Percentiles rank a stretch among this genome's conserved stretches.
phyloP scores from a whole-genome alignment of 1,140 invertebrate species.

The Halictus rubicundus region DNA sequence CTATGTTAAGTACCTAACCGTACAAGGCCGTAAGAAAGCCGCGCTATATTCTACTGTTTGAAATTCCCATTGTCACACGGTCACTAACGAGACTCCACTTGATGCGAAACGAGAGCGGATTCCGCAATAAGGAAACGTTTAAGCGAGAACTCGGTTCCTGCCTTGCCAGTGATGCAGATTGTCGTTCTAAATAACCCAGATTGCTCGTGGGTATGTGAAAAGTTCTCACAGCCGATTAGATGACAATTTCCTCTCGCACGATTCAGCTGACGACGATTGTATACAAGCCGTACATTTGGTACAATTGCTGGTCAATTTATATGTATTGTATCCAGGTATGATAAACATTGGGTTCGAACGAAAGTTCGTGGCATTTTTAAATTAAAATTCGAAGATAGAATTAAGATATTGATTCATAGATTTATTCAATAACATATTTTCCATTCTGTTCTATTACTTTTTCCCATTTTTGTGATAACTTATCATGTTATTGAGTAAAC shows the following conservation, averaged over 20 bases:
- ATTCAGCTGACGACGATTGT: not conserved
- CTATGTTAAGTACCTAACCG: too few species aligned
- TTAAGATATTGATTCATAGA: too few species aligned
- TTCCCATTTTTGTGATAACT: too few species aligned
- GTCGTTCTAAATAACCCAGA: constrained; percentile 67
- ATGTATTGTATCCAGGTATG: too few species aligned
- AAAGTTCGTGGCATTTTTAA: too few species aligned
- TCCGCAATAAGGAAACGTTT: constrained; percentile 68
- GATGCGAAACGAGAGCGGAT: constrained; percentile 52
- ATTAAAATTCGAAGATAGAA: too few species aligned
- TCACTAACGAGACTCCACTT: constrained; percentile 45
- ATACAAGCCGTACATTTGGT: too few species aligned
- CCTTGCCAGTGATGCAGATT: constrained; percentile 52
- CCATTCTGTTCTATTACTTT: too few species aligned
- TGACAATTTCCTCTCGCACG: constrained; percentile 23
- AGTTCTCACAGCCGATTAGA: constrained; percentile 32
- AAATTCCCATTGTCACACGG: constrained; percentile 33
- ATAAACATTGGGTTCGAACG: too few species aligned
- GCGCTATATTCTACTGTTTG: constrained; percentile 5
- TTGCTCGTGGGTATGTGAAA: constrained; percentile 64
- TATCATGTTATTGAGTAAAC: too few species aligned
- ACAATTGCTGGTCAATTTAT: not conserved
- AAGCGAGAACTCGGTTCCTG: constrained; percentile 55
- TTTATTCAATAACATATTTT: too few species aligned
- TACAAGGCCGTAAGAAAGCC: not conserved